Conservation (phyloP, 2,113 vertebrate species). For the Progne subis region DNA sequence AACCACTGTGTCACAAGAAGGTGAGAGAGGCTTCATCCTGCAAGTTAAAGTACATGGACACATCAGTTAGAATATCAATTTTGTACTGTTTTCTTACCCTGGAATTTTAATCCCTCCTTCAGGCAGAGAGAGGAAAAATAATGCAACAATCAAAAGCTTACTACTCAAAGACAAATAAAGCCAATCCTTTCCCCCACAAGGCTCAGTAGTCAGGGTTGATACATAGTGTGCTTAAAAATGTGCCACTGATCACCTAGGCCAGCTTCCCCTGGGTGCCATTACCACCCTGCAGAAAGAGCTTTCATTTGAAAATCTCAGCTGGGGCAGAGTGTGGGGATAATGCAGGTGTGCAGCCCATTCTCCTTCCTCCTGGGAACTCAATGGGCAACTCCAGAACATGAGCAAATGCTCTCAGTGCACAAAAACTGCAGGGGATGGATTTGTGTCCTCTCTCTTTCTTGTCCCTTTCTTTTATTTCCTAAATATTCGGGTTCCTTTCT, state of each 20-base stretch:
- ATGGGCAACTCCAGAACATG: background rate
- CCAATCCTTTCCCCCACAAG: background rate
- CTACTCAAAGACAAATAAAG: background rate
- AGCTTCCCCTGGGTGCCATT: background rate
- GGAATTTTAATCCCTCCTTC: background rate
- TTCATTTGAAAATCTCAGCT: background rate
- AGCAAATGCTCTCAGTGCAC: background rate
- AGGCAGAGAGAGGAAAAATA: background rate
- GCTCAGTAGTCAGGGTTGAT: background rate
- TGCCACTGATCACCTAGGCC: background rate
- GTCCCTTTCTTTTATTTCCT: background rate
- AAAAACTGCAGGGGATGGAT: background rate
- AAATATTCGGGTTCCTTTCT: background rate
- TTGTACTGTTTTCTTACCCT: background rate
- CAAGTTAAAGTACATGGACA: background rate
- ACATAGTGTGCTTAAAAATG: background rate
- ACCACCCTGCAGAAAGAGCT: background rate
- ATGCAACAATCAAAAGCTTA: background rate
- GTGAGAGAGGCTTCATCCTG: background rate
- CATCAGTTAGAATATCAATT: background rate
- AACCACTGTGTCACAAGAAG: background rate
- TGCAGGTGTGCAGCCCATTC: background rate
- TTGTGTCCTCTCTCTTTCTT: background rate
- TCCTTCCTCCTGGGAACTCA: background rate
- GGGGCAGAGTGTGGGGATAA: background rate